Conservation (phyloP, 2,888 invertebrate species). For the Gastracanthus pulcherrimus region DNA sequence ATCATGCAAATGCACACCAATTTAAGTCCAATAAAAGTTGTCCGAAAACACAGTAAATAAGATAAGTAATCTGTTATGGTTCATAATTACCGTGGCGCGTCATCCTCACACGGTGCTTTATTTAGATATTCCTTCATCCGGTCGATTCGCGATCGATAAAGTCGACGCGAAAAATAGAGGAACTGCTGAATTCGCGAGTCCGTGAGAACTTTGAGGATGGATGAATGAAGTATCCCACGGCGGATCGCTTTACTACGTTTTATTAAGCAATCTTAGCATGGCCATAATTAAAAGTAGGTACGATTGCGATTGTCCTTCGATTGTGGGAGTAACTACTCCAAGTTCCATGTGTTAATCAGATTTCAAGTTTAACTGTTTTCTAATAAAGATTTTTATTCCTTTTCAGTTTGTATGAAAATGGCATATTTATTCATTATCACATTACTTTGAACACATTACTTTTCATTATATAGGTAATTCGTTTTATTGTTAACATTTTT, state of each 20-base stretch:
- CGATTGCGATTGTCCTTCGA: slow-evolving; percentile 13
- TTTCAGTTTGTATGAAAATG: too few species aligned
- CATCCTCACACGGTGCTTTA: background rate
- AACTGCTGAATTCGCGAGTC: background rate
- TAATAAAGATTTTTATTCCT: too few species aligned
- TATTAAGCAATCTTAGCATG: background rate
- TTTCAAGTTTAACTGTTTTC: background rate
- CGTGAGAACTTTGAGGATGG: slow-evolving; percentile 14
- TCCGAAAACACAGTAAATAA: background rate
- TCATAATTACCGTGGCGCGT: background rate
- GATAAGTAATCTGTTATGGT: slow-evolving; percentile 16
- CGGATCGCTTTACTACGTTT: background rate
- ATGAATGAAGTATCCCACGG: slow-evolving; percentile 35
- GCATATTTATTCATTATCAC: too few species aligned
- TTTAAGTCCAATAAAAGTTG: background rate
- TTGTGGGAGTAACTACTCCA: background rate
- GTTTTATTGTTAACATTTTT: background rate
- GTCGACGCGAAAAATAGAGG: background rate
- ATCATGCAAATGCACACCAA: background rate
- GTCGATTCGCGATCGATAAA: slow-evolving; percentile 31
- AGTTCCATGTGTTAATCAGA: background rate
- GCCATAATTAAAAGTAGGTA: background rate
- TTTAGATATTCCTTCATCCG: slow-evolving; percentile 28
- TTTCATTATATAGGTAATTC: too few species aligned
- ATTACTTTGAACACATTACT: too few species aligned